Evolutionary conservation across 2,888 invertebrate genomes (phyloP).

Genomic region (Blastobasis adustella): DNA sequence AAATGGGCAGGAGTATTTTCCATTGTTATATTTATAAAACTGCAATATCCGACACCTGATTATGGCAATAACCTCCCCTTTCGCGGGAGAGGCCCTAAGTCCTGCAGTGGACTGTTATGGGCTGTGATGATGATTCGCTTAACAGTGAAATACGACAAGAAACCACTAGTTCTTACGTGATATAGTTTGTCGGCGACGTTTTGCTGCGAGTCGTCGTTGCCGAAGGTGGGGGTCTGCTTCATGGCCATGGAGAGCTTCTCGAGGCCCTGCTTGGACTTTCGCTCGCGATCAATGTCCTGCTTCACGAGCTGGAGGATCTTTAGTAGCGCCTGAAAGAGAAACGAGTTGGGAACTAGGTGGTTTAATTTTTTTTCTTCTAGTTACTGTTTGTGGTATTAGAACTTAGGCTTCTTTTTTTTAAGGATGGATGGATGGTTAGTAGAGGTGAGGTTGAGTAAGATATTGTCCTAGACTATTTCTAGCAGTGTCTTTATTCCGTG

Average conservation of each 20-base stretch:
- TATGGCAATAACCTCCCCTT: too few relatives aligned
- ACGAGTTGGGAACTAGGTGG: not conserved
- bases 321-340: conserved; percentile 79
- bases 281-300: conserved; percentile 91
- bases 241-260: conserved; percentile 93
- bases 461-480: too few relatives aligned
- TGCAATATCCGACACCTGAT: too few relatives aligned
- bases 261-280: conserved; percentile 90
- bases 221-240: conserved; percentile 89
- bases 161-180: conserved; percentile 77
- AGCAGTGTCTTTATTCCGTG: too few relatives aligned
- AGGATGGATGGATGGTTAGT: too few relatives aligned
- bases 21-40: too few relatives aligned
- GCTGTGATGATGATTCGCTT: not conserved
- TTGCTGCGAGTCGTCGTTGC: conserved; percentile 91
- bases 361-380: not conserved
- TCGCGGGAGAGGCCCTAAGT: too few relatives aligned
- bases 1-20: not conserved
- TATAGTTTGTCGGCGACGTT: conserved; percentile 94
- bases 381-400: not conserved
- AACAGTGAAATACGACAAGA: not conserved
- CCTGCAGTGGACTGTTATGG: too few relatives aligned
- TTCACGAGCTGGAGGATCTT: conserved; percentile 90
- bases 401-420: not conserved
- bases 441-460: not conserved